phyloP scores from a whole-genome alignment of 2,797 vertebrate species.

The Uromys caudimaculatus region DNA sequence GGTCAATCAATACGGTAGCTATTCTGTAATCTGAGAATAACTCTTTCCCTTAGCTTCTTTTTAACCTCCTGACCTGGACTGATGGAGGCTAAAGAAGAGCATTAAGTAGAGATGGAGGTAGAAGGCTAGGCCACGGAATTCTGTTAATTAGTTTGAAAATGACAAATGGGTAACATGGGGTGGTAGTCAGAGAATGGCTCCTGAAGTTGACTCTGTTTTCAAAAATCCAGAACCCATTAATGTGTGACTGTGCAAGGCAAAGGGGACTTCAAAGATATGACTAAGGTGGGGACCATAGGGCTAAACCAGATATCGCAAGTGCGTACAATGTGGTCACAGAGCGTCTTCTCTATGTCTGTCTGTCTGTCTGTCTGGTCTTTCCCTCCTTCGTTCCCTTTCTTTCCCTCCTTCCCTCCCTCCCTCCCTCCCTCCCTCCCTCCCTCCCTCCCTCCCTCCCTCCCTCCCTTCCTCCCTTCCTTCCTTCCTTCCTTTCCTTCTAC shows the following conservation, averaged over 20 bases:
- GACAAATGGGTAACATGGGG: not conserved
- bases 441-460: not conserved
- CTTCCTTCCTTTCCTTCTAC: not conserved
- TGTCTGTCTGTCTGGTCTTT: no score
- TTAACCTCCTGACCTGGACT: not conserved
- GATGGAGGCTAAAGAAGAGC: not conserved
- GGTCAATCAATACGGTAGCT: not conserved
- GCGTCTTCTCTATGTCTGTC: not conserved
- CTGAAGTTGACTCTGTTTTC: no score
- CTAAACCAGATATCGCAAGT: not conserved
- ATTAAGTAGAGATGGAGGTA: not conserved
- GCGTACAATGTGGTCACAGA: no score
- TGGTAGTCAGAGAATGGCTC: not conserved
- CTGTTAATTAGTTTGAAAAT: slow-evolving; percentile 26
- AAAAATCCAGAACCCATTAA: not conserved
- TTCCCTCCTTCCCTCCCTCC: no score
- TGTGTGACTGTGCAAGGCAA: not conserved
- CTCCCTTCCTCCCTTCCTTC: no score
- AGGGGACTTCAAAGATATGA: not conserved
- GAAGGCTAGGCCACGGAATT: not conserved
- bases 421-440: no score
- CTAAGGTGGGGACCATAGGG: not conserved
- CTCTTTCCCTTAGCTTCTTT: not conserved
- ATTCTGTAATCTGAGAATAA: not conserved
- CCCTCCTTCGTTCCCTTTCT: no score